Percentiles rank a stretch among this genome's conserved stretches.
These are phyloP conservation scores for Dendrolimus houi DNA, from an alignment of 2,888 invertebrate genomes.

Conservation along the genomic window DNA sequence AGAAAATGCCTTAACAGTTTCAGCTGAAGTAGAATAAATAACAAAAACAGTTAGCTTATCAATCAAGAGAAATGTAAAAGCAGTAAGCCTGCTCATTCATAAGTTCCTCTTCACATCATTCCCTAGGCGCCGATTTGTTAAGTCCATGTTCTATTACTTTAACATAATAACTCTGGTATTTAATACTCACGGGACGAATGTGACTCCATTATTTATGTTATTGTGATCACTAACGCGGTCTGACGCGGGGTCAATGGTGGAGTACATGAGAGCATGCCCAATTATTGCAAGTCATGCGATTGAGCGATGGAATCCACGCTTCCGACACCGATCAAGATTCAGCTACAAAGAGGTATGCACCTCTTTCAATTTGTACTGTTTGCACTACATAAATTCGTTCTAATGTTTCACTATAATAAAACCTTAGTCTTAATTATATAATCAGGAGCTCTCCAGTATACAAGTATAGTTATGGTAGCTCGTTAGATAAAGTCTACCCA, in stretches of 20 bases:
- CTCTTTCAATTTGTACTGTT: constrained; percentile 1
- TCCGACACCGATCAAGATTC: constrained; percentile 60
- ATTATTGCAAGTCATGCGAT: constrained; percentile 66
- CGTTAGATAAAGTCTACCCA: no score
- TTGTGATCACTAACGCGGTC: constrained; percentile 50
- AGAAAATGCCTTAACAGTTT: background rate
- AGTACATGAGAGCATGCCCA: constrained; percentile 69
- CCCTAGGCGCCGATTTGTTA: constrained; percentile 59
- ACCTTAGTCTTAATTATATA: no score
- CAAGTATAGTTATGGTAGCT: no score
- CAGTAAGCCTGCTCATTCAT: constrained; percentile 22
- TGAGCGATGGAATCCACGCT: constrained; percentile 63
- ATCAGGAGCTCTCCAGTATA: no score
- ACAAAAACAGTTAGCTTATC: background rate
- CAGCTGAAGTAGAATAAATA: background rate
- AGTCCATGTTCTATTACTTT: constrained; percentile 35
- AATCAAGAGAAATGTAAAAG: background rate
- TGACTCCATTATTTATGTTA: constrained; percentile 62
- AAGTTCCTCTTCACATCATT: constrained; percentile 25
- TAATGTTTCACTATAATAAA: no score
- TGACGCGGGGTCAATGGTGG: constrained; percentile 63
- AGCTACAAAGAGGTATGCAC: background rate
- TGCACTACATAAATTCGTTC: background rate
- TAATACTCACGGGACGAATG: constrained; percentile 55
- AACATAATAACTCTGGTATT: constrained; percentile 35